Conservation (phyloP, 2,113 vertebrate genomes). For the Tricholaema leucomelas region DNA sequence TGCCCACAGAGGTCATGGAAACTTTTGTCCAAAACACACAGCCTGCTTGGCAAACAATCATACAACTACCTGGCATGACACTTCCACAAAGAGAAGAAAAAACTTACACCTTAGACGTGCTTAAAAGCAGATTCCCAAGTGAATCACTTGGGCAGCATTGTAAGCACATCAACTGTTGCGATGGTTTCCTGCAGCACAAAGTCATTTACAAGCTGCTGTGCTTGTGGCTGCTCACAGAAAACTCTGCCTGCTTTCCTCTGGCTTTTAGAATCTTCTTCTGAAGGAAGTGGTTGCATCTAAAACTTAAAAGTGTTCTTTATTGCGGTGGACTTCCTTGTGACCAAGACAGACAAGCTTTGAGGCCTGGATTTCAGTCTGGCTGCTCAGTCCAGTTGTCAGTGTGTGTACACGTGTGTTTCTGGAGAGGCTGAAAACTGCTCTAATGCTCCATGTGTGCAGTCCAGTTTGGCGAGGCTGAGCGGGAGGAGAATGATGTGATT, state of each 20-base stretch:
- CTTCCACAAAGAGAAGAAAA: not conserved
- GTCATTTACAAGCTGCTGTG: not conserved
- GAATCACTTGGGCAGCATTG: accelerated
- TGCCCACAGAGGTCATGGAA: not conserved
- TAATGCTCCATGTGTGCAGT: accelerated
- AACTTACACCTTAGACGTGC: accelerated
- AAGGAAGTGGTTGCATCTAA: not conserved
- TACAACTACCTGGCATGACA: accelerated
- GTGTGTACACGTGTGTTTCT: not conserved
- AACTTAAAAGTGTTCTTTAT: not conserved
- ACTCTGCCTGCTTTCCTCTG: not conserved
- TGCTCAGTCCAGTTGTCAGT: not conserved
- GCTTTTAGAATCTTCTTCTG: not conserved
- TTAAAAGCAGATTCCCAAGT: not conserved
- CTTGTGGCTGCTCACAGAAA: not conserved
- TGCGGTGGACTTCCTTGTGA: not conserved
- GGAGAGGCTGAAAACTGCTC: not conserved
- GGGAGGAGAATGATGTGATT: not conserved
- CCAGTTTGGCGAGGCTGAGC: not conserved
- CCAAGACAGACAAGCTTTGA: not conserved
- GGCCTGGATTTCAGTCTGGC: not conserved
- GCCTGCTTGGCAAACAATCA: accelerated
- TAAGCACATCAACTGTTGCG: not conserved
- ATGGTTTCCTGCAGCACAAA: not conserved
- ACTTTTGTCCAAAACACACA: not conserved